phyloP scores from a whole-genome alignment of 1,140 invertebrate genomes.

The Anadara kagoshimensis region DNA sequence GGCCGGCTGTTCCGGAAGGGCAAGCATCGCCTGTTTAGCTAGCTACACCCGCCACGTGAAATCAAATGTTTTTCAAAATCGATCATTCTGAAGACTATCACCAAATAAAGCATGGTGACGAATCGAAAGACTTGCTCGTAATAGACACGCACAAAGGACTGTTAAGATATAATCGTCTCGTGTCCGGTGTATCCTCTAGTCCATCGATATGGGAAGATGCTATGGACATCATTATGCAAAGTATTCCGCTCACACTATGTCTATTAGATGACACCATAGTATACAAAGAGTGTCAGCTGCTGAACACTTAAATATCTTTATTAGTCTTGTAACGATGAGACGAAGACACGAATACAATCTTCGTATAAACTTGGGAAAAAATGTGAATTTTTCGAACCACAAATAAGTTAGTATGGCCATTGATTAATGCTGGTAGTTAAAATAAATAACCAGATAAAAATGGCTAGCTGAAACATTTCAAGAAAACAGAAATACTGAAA shows the following conservation, averaged over 20 bases:
- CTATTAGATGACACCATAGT: constrained; percentile 42
- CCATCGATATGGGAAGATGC: constrained; percentile 75
- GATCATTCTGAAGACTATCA: constrained; percentile 41
- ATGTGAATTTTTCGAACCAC: constrained; percentile 23
- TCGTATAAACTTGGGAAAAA: constrained; percentile 19
- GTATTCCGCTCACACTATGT: constrained; percentile 39
- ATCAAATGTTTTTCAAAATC: neutral
- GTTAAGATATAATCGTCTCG: constrained; percentile 46
- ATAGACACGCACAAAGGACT: constrained; percentile 56
- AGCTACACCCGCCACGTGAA: no score
- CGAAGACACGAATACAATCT: constrained; percentile 4
- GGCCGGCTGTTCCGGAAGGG: no score
- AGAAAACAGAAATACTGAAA: no score
- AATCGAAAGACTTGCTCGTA: constrained; percentile 40
- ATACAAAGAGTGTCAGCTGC: constrained; percentile 5
- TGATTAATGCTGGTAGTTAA: constrained; percentile 3
- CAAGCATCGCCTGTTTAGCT: no score
- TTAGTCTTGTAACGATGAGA: constrained; percentile 32
- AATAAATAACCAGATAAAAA: constrained; percentile 16
- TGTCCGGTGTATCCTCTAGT: constrained; percentile 74
- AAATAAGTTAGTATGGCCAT: constrained; percentile 16
- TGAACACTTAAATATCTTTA: constrained; percentile 31
- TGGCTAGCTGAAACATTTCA: no score
- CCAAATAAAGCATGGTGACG: constrained; percentile 50
- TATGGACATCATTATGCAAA: constrained; percentile 70